phyloP scores from a whole-genome alignment of 2,888 invertebrate genomes.

The Pheosia tremula region DNA sequence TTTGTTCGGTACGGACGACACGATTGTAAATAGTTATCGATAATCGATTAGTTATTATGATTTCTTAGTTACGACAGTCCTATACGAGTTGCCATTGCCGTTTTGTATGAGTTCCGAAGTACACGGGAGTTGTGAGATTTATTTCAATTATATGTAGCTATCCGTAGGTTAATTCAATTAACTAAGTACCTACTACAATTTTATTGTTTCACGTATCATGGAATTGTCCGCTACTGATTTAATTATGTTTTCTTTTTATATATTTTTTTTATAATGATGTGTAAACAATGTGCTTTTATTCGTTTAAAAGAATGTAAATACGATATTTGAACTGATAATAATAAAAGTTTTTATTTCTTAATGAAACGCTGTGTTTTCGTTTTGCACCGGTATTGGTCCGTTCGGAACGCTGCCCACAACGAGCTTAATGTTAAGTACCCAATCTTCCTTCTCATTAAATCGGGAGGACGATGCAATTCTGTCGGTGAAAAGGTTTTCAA shows the following conservation, averaged over 20 bases:
- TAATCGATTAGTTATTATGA: slow-evolving; percentile 49
- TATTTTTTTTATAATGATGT: slow-evolving; percentile 69
- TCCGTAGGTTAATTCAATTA: slow-evolving; percentile 59
- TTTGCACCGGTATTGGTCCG: slow-evolving; percentile 7
- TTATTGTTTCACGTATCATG: slow-evolving; percentile 63
- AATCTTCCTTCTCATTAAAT: slow-evolving; percentile 19
- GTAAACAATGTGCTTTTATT: slow-evolving; percentile 83
- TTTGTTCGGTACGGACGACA: slow-evolving; percentile 21
- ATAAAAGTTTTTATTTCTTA: slow-evolving; percentile 84
- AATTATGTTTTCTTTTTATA: slow-evolving; percentile 54
- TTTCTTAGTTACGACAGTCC: slow-evolving; percentile 60
- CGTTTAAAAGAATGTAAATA: slow-evolving; percentile 84
- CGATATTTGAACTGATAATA: slow-evolving; percentile 86
- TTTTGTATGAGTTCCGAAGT: slow-evolving; percentile 48
- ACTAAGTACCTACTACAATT: slow-evolving; percentile 41
- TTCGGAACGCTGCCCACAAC: slow-evolving; percentile 11
- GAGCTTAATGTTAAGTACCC: slow-evolving; percentile 13
- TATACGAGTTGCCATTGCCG: slow-evolving; percentile 68
- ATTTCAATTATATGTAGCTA: slow-evolving; percentile 56
- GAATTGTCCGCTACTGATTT: slow-evolving; percentile 62
- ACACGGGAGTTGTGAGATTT: slow-evolving; percentile 62
- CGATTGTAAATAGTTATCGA: slow-evolving; percentile 41
- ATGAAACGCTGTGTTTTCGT: slow-evolving; percentile 58
- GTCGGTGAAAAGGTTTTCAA: slow-evolving; percentile 9
- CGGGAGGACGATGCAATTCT: slow-evolving; percentile 9